phyloP scores from a whole-genome alignment of 2,888 invertebrate genomes.

The Ormia ochracea region DNA sequence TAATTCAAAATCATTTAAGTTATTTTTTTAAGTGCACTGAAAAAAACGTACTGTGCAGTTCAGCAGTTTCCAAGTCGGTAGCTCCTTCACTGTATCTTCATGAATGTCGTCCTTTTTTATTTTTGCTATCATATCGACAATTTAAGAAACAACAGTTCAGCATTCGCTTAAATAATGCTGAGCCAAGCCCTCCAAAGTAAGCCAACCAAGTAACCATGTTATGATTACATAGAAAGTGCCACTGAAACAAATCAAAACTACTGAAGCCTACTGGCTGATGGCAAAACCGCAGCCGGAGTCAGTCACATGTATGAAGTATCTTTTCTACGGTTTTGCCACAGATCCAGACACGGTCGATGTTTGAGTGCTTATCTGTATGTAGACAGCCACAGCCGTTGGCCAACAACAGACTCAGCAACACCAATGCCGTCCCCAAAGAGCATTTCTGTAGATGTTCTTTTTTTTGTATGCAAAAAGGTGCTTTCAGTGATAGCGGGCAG shows the following conservation, averaged over 20 bases:
- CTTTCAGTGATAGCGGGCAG: no score
- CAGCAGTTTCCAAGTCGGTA: constrained; percentile 37
- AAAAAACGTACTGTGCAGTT: not conserved
- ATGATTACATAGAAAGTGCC: constrained; percentile 62
- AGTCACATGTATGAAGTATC: not conserved
- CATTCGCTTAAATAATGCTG: not conserved
- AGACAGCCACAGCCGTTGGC: constrained; percentile 61
- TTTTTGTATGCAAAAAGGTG: not conserved
- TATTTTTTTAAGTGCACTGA: constrained; percentile 31
- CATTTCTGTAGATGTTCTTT: constrained; percentile 19
- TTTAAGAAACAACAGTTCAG: constrained; percentile 26
- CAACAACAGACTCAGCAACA: constrained; percentile 64
- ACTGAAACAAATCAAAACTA: constrained; percentile 66
- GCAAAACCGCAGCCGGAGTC: constrained; percentile 12
- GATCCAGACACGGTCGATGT: constrained; percentile 32
- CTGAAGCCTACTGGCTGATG: constrained; percentile 59
- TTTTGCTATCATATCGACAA: constrained; percentile 48
- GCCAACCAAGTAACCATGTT: constrained; percentile 60
- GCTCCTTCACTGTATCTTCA: constrained; percentile 24
- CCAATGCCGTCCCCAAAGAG: constrained; percentile 60
- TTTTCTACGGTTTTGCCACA: not conserved
- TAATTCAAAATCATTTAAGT: no score
- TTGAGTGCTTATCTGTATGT: constrained; percentile 52
- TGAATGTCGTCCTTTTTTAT: constrained; percentile 26
- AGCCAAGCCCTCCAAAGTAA: constrained; percentile 46